A percentile compares a stretch with the other conserved stretches of the same genome.
phyloP scores from a whole-genome alignment of 2,113 vertebrate genomes.

The Chamaea fasciata region DNA sequence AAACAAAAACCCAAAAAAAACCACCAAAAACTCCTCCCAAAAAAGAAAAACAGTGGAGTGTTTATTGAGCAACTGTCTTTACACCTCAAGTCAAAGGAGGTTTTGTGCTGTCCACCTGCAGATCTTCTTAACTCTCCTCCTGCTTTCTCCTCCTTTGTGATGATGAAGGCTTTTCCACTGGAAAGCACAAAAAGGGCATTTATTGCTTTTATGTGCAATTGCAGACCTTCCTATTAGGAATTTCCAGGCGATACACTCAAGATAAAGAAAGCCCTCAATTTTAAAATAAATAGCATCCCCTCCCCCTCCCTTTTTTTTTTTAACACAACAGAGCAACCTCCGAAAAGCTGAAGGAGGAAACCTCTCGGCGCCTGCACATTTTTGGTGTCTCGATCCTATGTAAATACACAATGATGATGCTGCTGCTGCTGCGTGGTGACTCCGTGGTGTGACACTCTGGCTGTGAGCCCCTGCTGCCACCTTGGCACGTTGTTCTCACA shows the following conservation, averaged over 20 bases:
- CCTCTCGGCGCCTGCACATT: neutral
- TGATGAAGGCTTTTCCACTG: neutral
- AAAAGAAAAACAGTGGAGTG: neutral
- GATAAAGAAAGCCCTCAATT: neutral
- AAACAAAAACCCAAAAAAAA: too few species aligned
- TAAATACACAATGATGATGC: neutral
- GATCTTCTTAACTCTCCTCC: slow-evolving; percentile 1
- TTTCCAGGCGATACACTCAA: neutral
- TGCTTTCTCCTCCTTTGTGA: neutral
- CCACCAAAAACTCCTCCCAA: too few species aligned
- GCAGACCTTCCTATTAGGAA: neutral
- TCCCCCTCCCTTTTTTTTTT: neutral
- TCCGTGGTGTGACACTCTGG: accelerated
- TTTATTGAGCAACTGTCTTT: slow-evolving; percentile 13
- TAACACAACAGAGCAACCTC: neutral
- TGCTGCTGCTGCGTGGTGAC: accelerated
- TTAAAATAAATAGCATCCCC: neutral
- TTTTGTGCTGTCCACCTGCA: slow-evolving; percentile 43
- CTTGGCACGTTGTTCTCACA: accelerated
- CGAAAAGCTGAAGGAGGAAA: neutral
- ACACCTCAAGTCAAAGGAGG: neutral
- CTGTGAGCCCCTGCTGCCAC: neutral
- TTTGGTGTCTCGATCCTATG: neutral
- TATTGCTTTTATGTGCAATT: neutral
- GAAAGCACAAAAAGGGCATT: neutral